Evolutionary conservation across 2,797 vertebrate genomes (phyloP).

Genomic region (Cossypha caffra): DNA sequence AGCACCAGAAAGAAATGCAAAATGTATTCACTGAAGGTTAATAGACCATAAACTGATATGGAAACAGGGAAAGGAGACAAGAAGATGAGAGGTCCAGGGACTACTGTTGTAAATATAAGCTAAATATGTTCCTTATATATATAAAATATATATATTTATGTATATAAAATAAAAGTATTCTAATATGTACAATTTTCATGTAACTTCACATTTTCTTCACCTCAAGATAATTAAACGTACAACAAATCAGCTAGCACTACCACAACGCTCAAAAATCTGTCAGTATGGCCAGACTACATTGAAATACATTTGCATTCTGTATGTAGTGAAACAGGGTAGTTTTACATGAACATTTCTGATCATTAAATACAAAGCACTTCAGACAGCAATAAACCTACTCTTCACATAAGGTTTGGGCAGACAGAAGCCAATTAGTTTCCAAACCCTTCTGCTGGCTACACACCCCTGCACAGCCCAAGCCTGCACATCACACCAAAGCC

Average conservation of each 20-base stretch:
- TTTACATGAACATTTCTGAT: neutral
- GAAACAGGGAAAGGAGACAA: neutral
- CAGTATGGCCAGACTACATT: neutral
- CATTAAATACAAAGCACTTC: neutral
- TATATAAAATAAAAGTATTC: neutral
- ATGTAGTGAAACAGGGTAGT: neutral
- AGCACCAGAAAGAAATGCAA: neutral
- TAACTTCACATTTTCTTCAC: neutral
- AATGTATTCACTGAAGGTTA: neutral
- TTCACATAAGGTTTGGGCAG: neutral
- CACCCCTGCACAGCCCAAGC: neutral
- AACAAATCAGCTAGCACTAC: neutral
- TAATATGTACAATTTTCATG: neutral
- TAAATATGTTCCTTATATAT: too few species aligned
- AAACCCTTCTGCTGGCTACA: neutral
- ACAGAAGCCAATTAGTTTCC: neutral
- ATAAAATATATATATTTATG: too few species aligned
- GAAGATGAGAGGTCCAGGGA: neutral
- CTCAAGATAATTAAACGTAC: neutral
- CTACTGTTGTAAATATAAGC: neutral
- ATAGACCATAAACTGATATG: neutral
- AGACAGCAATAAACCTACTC: neutral
- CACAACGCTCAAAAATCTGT: neutral
- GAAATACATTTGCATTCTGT: neutral
- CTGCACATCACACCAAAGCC: accelerated